These are phyloP conservation scores for Lamprologus ornatipinnis DNA, from an alignment of 2,113 vertebrate genomes.

Conservation along the genomic window DNA sequence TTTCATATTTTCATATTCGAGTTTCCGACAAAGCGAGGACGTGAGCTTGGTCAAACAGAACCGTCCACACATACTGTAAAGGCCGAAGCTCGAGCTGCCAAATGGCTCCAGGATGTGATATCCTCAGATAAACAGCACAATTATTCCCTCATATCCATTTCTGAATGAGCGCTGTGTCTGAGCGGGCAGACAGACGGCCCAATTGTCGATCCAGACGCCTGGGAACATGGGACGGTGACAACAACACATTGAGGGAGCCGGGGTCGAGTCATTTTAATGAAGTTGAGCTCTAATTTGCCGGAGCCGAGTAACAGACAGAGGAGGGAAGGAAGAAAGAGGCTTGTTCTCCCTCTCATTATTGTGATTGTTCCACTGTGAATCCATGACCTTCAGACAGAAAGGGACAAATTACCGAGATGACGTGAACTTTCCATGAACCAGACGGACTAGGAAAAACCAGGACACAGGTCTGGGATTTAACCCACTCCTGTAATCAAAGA, in stretches of 20 bases:
- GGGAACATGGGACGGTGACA: background rate
- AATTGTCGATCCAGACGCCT: slow-evolving; percentile 26
- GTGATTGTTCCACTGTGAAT: background rate
- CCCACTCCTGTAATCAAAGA: background rate
- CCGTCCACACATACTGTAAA: background rate
- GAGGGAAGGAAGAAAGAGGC: background rate
- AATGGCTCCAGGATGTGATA: slow-evolving; percentile 9
- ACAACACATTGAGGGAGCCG: background rate
- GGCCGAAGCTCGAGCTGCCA: background rate
- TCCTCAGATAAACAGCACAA: slow-evolving; percentile 17
- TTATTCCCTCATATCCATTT: slow-evolving; percentile 9
- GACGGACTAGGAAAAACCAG: background rate
- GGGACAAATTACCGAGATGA: background rate
- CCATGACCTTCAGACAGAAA: slow-evolving; percentile 9
- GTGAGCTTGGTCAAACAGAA: background rate
- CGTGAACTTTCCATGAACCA: slow-evolving; percentile 19
- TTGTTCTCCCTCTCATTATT: background rate
- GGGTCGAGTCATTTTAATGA: slow-evolving; percentile 22
- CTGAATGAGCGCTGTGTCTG: slow-evolving; percentile 23
- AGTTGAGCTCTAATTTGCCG: slow-evolving; percentile 23
- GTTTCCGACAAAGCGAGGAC: background rate
- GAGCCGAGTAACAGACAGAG: background rate
- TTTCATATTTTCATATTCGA: background rate
- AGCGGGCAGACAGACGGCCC: slow-evolving; percentile 12
- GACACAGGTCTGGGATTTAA: background rate